A percentile compares a stretch with the other conserved stretches of the same genome.
Conservation (phyloP, 2,113 vertebrate species). For the Centropus unirufus region DNA sequence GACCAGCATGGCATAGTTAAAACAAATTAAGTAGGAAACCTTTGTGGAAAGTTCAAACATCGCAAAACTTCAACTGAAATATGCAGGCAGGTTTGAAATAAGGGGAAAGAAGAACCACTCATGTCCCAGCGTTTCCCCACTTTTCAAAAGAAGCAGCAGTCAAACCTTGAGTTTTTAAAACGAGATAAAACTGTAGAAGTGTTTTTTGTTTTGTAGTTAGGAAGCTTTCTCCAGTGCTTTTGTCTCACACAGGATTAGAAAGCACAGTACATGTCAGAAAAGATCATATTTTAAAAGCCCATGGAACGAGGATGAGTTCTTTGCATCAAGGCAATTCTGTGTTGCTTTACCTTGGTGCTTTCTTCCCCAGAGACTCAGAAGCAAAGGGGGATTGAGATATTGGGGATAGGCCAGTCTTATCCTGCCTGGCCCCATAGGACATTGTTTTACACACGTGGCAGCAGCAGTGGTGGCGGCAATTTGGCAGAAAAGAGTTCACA, state of each 20-base stretch:
- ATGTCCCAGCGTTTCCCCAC: neutral
- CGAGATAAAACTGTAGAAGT: fast-evolving
- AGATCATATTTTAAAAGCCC: neutral
- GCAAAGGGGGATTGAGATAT: fast-evolving
- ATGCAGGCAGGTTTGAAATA: neutral
- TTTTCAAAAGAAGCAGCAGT: neutral
- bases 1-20: neutral
- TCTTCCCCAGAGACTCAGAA: neutral
- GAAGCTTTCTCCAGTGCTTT: neutral
- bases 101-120: neutral
- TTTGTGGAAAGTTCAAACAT: neutral
- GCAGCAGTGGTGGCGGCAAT: neutral
- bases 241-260: neutral
- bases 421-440: neutral
- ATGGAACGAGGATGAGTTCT: neutral
- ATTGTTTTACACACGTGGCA: fast-evolving
- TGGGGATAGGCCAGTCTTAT: fast-evolving
- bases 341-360: neutral
- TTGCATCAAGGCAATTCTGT: neutral
- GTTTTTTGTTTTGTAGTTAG: neutral
- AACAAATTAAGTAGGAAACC: neutral
- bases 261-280: fast-evolving
- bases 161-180: neutral
- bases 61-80: neutral
- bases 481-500: neutral